These are phyloP conservation scores for Ceratina australensis DNA, from an alignment of 1,140 invertebrate species.

Conservation along the genomic window DNA sequence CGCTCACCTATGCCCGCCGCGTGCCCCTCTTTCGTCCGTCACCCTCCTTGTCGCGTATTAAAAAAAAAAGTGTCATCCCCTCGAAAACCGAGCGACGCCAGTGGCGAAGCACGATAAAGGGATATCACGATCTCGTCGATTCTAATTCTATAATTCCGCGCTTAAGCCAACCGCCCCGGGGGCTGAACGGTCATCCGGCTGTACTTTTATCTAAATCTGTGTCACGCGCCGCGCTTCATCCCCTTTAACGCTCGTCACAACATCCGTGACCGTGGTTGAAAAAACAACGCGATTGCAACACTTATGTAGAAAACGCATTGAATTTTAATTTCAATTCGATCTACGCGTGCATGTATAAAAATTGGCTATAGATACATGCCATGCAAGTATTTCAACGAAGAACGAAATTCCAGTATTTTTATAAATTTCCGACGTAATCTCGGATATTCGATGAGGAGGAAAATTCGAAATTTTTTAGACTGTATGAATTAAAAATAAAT, in stretches of 20 bases:
- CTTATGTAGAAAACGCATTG: background rate
- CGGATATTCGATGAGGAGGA: no score
- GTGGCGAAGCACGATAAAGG: constrained; percentile 68
- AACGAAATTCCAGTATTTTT: no score
- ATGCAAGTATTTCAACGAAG: no score
- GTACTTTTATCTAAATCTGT: constrained; percentile 71
- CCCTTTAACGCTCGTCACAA: constrained; percentile 67
- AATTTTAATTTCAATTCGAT: background rate
- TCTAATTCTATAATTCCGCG: constrained; percentile 72
- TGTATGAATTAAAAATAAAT: constrained; percentile 42
- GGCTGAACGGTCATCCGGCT: constrained; percentile 48
- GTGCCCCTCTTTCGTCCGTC: background rate
- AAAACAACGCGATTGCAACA: constrained; percentile 4
- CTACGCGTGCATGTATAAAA: no score
- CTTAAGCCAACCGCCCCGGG: constrained; percentile 58
- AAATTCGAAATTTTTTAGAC: constrained; percentile 1
- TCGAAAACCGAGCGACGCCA: constrained; percentile 21
- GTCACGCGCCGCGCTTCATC: constrained; percentile 68
- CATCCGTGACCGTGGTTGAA: constrained; percentile 27
- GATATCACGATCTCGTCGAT: constrained; percentile 67
- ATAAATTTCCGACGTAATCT: background rate
- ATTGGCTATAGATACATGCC: no score
- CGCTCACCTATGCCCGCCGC: background rate
- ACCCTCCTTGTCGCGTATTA: constrained; percentile 29
- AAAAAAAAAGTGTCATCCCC: background rate